Conservation (phyloP, 1,140 invertebrate species). For the Akabosia matsudoensis region DNA sequence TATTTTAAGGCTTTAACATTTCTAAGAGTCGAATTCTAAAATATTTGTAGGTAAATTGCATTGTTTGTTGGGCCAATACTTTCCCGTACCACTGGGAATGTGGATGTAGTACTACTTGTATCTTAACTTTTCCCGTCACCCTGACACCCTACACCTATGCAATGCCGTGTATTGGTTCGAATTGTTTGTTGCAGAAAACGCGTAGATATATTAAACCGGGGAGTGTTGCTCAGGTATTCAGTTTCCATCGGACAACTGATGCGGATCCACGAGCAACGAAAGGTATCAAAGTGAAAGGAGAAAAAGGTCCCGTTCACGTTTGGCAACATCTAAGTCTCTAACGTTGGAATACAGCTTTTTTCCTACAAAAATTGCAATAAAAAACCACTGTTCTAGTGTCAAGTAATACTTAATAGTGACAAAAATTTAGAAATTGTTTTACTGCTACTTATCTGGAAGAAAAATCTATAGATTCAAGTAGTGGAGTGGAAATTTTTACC, state of each 20-base stretch:
- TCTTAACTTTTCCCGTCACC: no score
- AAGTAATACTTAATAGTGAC: not conserved
- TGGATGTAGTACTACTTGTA: no score
- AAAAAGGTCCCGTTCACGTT: not conserved
- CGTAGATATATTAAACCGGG: not conserved
- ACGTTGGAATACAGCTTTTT: not conserved
- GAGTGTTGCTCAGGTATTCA: constrained; percentile 1
- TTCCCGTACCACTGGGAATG: no score
- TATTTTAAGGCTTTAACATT: no score
- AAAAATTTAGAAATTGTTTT: not conserved
- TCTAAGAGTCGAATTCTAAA: no score
- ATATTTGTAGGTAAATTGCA: no score
- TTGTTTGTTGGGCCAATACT: no score
- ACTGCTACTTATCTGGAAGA: no score
- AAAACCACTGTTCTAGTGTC: not conserved
- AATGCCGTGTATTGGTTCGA: no score
- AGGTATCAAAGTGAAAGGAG: not conserved
- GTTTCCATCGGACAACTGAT: constrained; percentile 7
- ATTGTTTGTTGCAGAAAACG: not conserved
- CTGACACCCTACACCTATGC: no score
- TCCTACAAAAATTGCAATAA: not conserved
- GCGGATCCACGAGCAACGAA: not conserved
- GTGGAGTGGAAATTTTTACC: not conserved
- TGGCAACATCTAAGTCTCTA: not conserved
- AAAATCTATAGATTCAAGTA: not conserved